Conservation (phyloP, 1,140 invertebrate species). For the Pachyrhynchus sulphureomaculatus region DNA sequence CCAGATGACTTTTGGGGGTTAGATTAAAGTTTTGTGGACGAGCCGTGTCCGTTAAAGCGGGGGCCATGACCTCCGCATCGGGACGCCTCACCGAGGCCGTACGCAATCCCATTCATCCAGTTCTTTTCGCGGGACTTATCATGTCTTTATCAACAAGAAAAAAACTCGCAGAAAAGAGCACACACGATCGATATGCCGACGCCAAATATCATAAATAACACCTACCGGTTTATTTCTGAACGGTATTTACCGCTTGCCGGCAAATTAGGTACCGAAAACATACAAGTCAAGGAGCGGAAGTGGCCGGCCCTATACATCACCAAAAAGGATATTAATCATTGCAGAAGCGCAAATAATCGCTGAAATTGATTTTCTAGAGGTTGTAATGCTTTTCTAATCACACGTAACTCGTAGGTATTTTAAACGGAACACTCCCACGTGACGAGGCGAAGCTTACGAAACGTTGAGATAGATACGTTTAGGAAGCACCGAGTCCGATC, state of each 20-base stretch:
- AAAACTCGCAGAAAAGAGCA: constrained; percentile 19
- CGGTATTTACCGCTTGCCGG: constrained; percentile 35
- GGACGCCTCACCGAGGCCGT: constrained; percentile 58
- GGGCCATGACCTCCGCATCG: constrained; percentile 70
- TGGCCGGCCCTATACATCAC: background rate
- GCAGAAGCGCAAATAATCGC: background rate
- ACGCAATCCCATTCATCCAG: constrained; percentile 65
- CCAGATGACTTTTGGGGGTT: constrained; percentile 55
- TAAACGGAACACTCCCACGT: constrained; percentile 46
- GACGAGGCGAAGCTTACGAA: constrained; percentile 42
- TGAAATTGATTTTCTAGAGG: constrained; percentile 11
- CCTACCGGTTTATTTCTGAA: constrained; percentile 14
- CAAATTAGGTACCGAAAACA: constrained; percentile 40
- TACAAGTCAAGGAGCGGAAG: constrained; percentile 21
- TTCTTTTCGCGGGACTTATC: constrained; percentile 41
- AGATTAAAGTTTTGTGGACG: constrained; percentile 61
- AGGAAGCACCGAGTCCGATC: constrained; percentile 21
- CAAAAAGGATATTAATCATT: constrained; percentile 5
- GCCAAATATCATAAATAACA: constrained; percentile 19
- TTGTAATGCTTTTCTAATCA: constrained; percentile 13
- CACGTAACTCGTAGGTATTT: constrained; percentile 24
- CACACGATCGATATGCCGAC: constrained; percentile 35
- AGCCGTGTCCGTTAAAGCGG: constrained; percentile 67
- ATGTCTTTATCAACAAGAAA: constrained; percentile 33
- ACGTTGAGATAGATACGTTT: constrained; percentile 20